Base-by-base conservation (phyloP, 1,140 invertebrate species). In the Aphaenogaster floridana region DNA sequence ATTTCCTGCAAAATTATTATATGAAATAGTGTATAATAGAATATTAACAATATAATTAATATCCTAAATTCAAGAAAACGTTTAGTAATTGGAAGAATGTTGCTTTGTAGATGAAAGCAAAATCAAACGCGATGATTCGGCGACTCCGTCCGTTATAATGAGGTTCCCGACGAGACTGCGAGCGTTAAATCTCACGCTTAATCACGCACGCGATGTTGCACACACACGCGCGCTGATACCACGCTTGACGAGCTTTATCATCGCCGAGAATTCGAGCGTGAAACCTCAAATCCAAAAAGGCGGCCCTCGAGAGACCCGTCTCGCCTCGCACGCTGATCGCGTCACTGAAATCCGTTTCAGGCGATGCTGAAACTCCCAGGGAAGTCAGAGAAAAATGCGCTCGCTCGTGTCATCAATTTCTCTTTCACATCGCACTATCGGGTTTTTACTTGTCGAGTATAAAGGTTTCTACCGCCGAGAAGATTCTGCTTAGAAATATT, bases 111-210 rank as follows among this genome's bases (percentile, higher is more conserved):
- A 36, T 1, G 28, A 48, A 13, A 15, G 11, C 17, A 36, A 48
- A 84, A 48, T 50, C 42, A 48, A 17, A 34, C 8, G 36, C 21
- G n/a, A 76, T 61, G n/a, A 84, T 50, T 61, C 54, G 69, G n/a
- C 69, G 34, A 71, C 28, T 74, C 54, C 28, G 42, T 48, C 13
- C 21, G 17, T 61, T 71, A 36, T 54, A 39, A 61, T 61, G 68
- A 83, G 9, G 48, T 54, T 39, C 34, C 11, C 7, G 34, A 42
- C 36, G 69, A 54, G 54, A 61, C 80, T 76, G 80, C 69, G 80
- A 61, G 80, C n/a, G 57, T 84, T 76, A 88, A 90, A 90, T 57
- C 71, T 87, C 85, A 76, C 86, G 89, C 89, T 87, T 84, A 81
- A 90, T 84, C 86, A 61, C 72, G 66, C 80, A 84, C 69, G 84